Conservation (phyloP, 2,888 invertebrate species). For the Hirtodrosophila histrioides region DNA sequence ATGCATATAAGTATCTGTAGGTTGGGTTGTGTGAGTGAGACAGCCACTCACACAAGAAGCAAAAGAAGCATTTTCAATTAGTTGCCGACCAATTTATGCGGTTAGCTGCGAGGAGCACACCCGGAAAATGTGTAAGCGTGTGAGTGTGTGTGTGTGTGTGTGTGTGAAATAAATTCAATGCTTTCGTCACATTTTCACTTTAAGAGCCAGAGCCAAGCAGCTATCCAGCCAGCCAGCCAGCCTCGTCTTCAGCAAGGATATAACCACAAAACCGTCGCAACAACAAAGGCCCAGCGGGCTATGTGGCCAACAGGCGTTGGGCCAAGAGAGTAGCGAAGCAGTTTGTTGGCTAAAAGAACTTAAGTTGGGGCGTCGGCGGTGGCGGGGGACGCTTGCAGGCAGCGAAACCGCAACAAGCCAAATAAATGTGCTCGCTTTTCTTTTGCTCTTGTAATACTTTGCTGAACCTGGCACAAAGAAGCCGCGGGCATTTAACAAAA, state of each 20-base stretch:
- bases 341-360: slow-evolving; percentile 7
- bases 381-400: not conserved
- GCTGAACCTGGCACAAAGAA: slow-evolving; percentile 55
- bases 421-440: slow-evolving; percentile 66
- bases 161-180: slow-evolving; percentile 64
- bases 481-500: slow-evolving; percentile 64
- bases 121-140: not conserved
- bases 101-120: slow-evolving; percentile 33
- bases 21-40: slow-evolving; percentile 24
- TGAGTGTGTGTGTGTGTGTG: slow-evolving; percentile 13
- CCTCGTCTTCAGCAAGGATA: slow-evolving; percentile 44
- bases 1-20: slow-evolving; percentile 20
- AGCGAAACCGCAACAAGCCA: slow-evolving; percentile 69
- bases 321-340: slow-evolving; percentile 6
- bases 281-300: slow-evolving; percentile 69
- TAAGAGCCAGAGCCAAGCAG: slow-evolving; percentile 37
- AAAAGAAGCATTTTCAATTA: slow-evolving; percentile 78
- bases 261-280: slow-evolving; percentile 69
- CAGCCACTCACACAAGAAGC: slow-evolving; percentile 42
- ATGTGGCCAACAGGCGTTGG: slow-evolving; percentile 35
- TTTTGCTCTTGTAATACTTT: slow-evolving; percentile 23
- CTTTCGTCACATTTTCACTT: slow-evolving; percentile 69
- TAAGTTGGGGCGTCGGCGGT: not conserved
- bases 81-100: slow-evolving; percentile 80
- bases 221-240: slow-evolving; percentile 7